Evolutionary conservation across 1,140 invertebrate genomes (phyloP).

Genomic region (Colletes gigas): DNA sequence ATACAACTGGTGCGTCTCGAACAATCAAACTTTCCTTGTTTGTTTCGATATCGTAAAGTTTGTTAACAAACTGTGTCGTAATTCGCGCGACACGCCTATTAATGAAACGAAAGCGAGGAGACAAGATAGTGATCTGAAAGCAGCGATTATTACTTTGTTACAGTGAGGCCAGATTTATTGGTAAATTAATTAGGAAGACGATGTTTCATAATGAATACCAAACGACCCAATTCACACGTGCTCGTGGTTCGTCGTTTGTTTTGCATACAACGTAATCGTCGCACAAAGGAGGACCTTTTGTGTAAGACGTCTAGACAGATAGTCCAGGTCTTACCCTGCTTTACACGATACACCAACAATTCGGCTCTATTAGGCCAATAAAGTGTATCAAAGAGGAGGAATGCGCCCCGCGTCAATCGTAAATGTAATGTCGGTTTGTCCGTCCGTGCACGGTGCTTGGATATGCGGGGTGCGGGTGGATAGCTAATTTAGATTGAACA

Average conservation of each 20-base stretch:
- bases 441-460: slow-evolving; percentile 26
- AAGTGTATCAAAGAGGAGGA: slow-evolving; percentile 65
- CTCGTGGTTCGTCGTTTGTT: slow-evolving; percentile 32
- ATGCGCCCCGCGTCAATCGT: slow-evolving; percentile 58
- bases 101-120: not conserved
- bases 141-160: not conserved
- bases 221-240: slow-evolving; percentile 33
- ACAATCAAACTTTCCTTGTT: not conserved
- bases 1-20: too few relatives aligned
- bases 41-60: not conserved
- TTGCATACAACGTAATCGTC: slow-evolving; percentile 52
- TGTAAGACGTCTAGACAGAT: slow-evolving; percentile 46
- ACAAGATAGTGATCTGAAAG: not conserved
- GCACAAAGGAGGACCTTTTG: slow-evolving; percentile 32
- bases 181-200: slow-evolving; percentile 13
- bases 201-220: not conserved
- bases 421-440: slow-evolving; percentile 54
- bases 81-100: not conserved
- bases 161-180: not conserved
- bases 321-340: slow-evolving; percentile 36
- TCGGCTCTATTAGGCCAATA: slow-evolving; percentile 67
- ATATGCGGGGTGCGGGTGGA: slow-evolving; percentile 55
- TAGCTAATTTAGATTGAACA: slow-evolving; percentile 42
- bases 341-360: slow-evolving; percentile 62
- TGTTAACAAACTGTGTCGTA: not conserved